Percentiles rank a stretch among this genome's conserved stretches.
Conservation (phyloP, 2,113 vertebrate species). For the Raja brachyura region DNA sequence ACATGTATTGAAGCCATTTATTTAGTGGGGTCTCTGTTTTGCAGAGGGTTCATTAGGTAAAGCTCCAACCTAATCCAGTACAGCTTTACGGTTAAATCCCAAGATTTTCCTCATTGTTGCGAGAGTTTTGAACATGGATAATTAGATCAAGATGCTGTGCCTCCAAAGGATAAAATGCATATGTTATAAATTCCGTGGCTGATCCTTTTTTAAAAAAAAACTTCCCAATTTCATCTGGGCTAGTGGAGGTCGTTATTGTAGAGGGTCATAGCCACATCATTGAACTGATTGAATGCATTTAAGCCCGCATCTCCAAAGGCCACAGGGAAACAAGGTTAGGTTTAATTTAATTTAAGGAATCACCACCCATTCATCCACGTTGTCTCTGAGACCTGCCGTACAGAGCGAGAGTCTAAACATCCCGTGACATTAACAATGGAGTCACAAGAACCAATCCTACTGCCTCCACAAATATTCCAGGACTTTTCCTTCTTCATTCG, state of each 20-base stretch:
- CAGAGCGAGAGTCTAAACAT: neutral
- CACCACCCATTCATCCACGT: slow-evolving; percentile 32
- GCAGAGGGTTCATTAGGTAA: slow-evolving; percentile 33
- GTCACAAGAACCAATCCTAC: neutral
- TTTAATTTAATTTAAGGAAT: slow-evolving; percentile 38
- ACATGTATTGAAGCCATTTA: neutral
- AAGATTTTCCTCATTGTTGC: slow-evolving; percentile 25
- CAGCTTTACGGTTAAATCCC: slow-evolving; percentile 32
- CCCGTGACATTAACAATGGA: neutral
- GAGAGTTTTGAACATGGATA: slow-evolving; percentile 24
- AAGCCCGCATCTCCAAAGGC: neutral
- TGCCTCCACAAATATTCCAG: neutral
- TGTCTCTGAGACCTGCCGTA: slow-evolving; percentile 10
- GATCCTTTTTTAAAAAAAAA: slow-evolving; percentile 30
- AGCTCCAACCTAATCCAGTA: slow-evolving; percentile 26
- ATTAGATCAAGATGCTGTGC: slow-evolving; percentile 29
- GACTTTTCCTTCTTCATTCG: neutral
- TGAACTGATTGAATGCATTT: slow-evolving; percentile 30
- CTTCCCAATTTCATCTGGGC: slow-evolving; percentile 36
- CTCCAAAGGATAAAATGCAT: slow-evolving; percentile 32
- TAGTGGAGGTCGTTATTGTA: slow-evolving; percentile 32
- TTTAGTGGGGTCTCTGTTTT: slow-evolving; percentile 22
- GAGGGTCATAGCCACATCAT: neutral
- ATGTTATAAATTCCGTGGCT: slow-evolving; percentile 34
- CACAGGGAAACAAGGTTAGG: slow-evolving; percentile 29